Percentiles rank a stretch among this genome's conserved stretches.
Evolutionary conservation across 2,888 invertebrate species (phyloP).

Genomic region (Drosophila melanosoma): DNA sequence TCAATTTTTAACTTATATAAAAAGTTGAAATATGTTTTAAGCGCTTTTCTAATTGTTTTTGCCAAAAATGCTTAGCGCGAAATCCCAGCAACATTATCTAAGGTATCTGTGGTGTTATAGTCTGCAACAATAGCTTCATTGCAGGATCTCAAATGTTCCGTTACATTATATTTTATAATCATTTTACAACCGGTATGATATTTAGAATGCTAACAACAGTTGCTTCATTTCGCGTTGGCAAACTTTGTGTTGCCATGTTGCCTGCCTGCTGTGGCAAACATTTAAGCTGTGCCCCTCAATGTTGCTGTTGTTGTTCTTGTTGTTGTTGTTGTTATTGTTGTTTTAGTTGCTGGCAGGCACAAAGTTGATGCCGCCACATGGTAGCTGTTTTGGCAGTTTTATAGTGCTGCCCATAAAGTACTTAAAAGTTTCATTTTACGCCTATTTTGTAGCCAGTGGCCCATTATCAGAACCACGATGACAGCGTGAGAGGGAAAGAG

Average conservation of each 20-base stretch:
- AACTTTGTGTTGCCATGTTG: conserved; percentile 59
- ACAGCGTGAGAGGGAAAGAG: conserved; percentile 5
- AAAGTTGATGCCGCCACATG: conserved; percentile 74
- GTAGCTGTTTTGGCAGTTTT: conserved; percentile 77
- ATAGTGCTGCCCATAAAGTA: conserved; percentile 80
- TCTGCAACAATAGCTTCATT: conserved; percentile 25
- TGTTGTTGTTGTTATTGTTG: conserved; percentile 43
- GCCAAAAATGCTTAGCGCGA: not conserved
- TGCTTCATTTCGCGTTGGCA: conserved; percentile 59
- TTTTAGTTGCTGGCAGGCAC: conserved; percentile 61
- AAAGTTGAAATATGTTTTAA: not conserved
- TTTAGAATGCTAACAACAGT: conserved; percentile 72
- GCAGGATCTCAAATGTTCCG: conserved; percentile 14
- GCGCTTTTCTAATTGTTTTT: not conserved
- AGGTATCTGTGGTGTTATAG: conserved; percentile 12
- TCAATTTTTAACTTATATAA: too few relatives aligned
- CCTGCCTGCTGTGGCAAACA: conserved; percentile 25
- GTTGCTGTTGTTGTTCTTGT: conserved; percentile 13
- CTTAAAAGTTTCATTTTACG: conserved; percentile 83
- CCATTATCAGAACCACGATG: conserved; percentile 66
- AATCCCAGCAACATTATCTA: conserved; percentile 7
- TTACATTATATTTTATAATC: conserved; percentile 79
- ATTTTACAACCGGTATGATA: conserved; percentile 79
- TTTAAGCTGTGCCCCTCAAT: conserved; percentile 42
- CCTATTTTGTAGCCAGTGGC: conserved; percentile 75